Evolutionary conservation across 2,888 invertebrate genomes (phyloP).

Genomic region (Campopleginae sp.): DNA sequence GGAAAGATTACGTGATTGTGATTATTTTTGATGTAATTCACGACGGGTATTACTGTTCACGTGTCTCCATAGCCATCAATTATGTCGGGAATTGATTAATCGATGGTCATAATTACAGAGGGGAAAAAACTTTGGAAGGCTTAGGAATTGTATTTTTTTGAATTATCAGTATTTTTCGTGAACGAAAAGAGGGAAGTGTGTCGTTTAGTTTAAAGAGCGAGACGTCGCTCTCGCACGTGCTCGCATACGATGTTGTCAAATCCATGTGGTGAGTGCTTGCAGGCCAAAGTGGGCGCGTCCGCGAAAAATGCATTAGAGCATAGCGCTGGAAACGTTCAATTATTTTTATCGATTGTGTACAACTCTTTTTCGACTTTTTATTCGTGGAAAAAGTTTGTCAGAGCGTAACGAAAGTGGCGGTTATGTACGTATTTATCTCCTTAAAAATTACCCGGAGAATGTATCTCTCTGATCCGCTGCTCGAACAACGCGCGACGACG

Average conservation of each 20-base stretch:
- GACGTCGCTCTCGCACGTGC: not conserved
- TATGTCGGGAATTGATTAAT: not conserved
- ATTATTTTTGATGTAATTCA: not conserved
- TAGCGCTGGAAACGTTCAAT: conserved; percentile 59
- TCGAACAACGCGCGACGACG: not conserved
- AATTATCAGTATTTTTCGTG: not conserved
- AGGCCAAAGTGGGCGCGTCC: conserved; percentile 37
- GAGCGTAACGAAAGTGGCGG: conserved; percentile 70
- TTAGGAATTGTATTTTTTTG: not conserved
- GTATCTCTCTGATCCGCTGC: conserved; percentile 31
- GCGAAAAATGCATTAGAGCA: conserved; percentile 58
- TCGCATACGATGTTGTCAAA: conserved; percentile 7
- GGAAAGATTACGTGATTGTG: not conserved
- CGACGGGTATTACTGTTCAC: not conserved
- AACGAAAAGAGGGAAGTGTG: not conserved
- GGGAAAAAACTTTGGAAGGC: not conserved
- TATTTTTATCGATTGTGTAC: conserved; percentile 48
- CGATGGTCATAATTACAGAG: conserved; percentile 2
- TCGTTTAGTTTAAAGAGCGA: not conserved
- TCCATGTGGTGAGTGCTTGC: conserved; percentile 7
- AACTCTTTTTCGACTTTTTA: conserved; percentile 47
- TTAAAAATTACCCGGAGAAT: conserved; percentile 70
- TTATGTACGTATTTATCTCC: conserved; percentile 48
- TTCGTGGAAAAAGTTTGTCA: conserved; percentile 62
- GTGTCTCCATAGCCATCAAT: not conserved